These are phyloP conservation scores for Euschistus heros DNA, from an alignment of 1,140 invertebrate species.

Conservation along the genomic window DNA sequence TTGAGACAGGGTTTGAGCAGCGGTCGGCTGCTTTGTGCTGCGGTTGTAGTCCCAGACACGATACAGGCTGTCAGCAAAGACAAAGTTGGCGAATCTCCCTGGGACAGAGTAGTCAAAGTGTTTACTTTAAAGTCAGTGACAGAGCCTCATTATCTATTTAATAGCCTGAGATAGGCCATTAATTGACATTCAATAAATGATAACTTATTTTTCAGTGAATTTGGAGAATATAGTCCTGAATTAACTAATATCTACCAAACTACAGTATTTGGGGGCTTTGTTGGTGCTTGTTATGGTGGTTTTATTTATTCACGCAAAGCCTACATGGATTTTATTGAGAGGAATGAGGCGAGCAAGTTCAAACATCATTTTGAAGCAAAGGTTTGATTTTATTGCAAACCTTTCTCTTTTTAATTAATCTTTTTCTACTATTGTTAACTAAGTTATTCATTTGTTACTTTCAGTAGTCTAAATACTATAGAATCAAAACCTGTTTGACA, in stretches of 20 bases:
- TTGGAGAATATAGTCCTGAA: conserved; percentile 45
- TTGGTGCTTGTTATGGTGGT: conserved; percentile 52
- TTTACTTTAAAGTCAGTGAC: conserved; percentile 15
- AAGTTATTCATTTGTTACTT: no score
- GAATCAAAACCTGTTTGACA: no score
- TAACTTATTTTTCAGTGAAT: conserved; percentile 42
- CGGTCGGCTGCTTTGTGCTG: conserved; percentile 2
- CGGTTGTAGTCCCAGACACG: conserved; percentile 5
- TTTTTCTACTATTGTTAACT: no score
- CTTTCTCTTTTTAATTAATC: no score
- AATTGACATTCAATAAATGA: not conserved
- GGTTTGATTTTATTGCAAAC: conserved; percentile 34
- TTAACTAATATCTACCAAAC: conserved; percentile 45
- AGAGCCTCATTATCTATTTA: not conserved
- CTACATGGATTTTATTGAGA: conserved; percentile 56
- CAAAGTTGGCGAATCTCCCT: not conserved
- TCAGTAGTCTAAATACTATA: no score
- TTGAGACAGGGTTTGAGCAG: not conserved
- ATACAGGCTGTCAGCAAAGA: not conserved
- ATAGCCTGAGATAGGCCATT: not conserved
- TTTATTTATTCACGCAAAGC: conserved; percentile 43
- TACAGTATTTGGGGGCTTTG: conserved; percentile 40
- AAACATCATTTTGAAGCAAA: conserved; percentile 53
- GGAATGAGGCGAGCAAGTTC: conserved; percentile 59
- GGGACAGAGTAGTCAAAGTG: conserved; percentile 16